These are phyloP conservation scores for Anser brachyrhynchus DNA, from an alignment of 2,113 vertebrate species.

Conservation along the genomic window DNA sequence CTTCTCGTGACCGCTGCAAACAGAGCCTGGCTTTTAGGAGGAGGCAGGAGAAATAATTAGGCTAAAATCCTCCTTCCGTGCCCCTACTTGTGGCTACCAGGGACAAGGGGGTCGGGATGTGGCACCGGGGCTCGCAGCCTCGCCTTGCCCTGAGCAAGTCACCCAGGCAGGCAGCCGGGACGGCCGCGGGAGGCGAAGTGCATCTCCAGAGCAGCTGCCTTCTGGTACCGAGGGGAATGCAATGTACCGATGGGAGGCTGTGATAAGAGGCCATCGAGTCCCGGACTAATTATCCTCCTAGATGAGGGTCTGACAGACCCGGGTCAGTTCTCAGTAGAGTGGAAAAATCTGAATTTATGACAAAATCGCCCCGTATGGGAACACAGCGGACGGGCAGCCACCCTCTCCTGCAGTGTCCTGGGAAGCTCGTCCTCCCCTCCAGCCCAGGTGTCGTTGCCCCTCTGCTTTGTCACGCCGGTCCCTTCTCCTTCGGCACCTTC, in stretches of 20 bases:
- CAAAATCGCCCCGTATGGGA: background rate
- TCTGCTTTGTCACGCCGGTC: background rate
- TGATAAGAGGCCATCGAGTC: slow-evolving; percentile 62
- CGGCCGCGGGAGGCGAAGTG: background rate
- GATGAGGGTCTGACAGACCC: slow-evolving; percentile 44
- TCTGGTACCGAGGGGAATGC: slow-evolving; percentile 51
- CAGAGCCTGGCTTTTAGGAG: background rate
- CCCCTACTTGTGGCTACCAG: background rate
- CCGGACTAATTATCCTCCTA: slow-evolving; percentile 46
- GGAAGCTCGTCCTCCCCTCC: background rate
- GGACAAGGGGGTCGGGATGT: background rate
- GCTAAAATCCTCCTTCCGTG: background rate
- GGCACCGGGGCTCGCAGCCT: background rate
- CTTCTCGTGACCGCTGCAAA: background rate
- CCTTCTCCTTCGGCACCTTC: background rate
- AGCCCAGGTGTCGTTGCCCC: background rate
- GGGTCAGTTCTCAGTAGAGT: slow-evolving; percentile 43
- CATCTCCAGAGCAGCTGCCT: slow-evolving; percentile 57
- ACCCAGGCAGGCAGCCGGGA: background rate
- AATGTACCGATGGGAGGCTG: slow-evolving; percentile 63
- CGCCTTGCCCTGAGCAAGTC: background rate
- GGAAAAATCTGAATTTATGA: slow-evolving; percentile 44
- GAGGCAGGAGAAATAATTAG: background rate
- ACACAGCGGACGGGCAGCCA: slow-evolving; percentile 4
- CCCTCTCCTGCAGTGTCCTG: background rate